Base-by-base conservation (phyloP, 2,113 vertebrate species). In the Rallus limicola region DNA sequence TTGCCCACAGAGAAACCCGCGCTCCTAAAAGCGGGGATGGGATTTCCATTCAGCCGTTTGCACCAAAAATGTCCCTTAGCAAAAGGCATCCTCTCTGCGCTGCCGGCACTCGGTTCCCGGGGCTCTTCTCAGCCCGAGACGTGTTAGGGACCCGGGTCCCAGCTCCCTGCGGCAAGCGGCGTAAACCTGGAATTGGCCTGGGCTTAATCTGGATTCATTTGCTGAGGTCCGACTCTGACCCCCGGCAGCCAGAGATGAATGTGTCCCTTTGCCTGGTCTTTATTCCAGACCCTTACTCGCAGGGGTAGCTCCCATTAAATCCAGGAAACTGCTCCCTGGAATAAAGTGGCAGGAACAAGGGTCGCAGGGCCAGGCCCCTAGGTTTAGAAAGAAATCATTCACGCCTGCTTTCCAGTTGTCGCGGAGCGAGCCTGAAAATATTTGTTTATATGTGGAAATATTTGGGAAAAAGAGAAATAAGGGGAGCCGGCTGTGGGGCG, bases 241-340 rank as follows among this genome's bases (percentile, higher is more conserved):
- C 62, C 79, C 71, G 59, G 65, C 48, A 14, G 62, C 86, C 77
- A 60, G 62, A 95, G 91, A 77, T 77, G 90, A 95, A 95, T 72
- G 91, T 31, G 59, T 25, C 87, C 67, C 24, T 84, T 94, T 85
- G 93, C 78, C 93, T 87, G 94, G 53, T 79, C 95, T 92, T 94
- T 94, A 91, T 89, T 92, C 91, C 93, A 95, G 91, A 92, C 75
- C 78, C 87, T 72, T 33, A 69, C 28, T 91, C 40, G 59, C 87
- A 65, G 81, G 70, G 92, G 91, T 82, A 95, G 82, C 80, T 81
- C 94, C 95, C 90, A 96, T 97, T 96, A 97, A 96, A 92, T 92
- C 82, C 95, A 96, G 95, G 96, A 96, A 97, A 92, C 93, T 92
- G 76, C 86, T 96, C 93, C 86, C 92, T 93, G 82, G 90, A 96